These are phyloP conservation scores for Temnopleurus reevesii DNA, from an alignment of 53 echinoderm and acorn worm species.

Conservation along the genomic window DNA sequence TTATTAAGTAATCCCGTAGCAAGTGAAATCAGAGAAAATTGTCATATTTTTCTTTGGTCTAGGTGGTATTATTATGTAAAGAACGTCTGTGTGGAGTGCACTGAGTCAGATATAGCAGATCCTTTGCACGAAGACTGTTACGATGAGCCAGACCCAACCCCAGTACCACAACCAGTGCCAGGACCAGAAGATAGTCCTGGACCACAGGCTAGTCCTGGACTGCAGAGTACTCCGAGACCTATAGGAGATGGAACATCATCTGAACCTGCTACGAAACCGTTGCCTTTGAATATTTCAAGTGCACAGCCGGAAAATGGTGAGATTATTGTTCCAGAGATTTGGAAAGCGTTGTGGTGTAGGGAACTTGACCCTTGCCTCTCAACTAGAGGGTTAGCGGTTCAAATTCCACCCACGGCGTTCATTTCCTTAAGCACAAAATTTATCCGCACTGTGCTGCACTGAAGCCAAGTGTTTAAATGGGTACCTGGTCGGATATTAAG, in stretches of 20 bases:
- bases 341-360: too few species aligned
- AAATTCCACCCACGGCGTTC: too few species aligned
- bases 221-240: background rate
- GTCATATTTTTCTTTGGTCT: too few species aligned
- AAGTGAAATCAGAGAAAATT: too few species aligned
- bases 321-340: too few species aligned
- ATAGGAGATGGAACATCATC: background rate
- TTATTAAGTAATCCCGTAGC: too few species aligned
- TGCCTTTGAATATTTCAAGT: background rate
- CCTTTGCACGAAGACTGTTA: background rate
- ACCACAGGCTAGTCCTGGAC: background rate
- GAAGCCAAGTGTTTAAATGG: too few species aligned
- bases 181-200: background rate
- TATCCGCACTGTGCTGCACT: too few species aligned
- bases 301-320: background rate
- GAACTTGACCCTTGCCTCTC: too few species aligned
- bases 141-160: background rate
- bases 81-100: background rate
- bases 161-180: background rate
- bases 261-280: background rate
- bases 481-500: too few species aligned
- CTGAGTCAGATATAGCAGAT: background rate
- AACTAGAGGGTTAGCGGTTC: too few species aligned
- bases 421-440: too few species aligned
- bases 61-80: background rate